These are phyloP conservation scores for Heliconius nattereri DNA, from an alignment of 1,140 invertebrate genomes.

Conservation along the genomic window DNA sequence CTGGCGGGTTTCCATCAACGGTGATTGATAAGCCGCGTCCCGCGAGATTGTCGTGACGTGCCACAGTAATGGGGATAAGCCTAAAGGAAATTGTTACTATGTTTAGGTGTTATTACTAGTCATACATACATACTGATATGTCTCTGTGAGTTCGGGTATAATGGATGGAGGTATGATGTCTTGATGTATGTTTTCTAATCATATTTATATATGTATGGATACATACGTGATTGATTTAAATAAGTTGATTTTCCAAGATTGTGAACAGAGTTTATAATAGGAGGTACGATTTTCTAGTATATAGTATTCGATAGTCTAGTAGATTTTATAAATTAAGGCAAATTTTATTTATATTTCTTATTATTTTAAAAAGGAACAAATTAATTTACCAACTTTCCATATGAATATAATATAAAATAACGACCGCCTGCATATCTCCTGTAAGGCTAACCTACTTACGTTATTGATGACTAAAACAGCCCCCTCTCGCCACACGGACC, in stretches of 20 bases:
- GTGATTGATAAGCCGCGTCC: conserved; percentile 67
- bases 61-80: conserved; percentile 37
- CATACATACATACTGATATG: neutral
- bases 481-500: conserved; percentile 56
- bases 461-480: conserved; percentile 78
- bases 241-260: too few species aligned
- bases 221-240: neutral
- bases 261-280: too few species aligned
- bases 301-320: too few species aligned
- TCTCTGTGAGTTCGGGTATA: neutral
- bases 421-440: conserved; percentile 53
- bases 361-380: neutral
- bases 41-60: conserved; percentile 42
- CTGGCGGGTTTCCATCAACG: conserved; percentile 57
- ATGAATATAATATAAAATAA: neutral
- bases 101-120: neutral
- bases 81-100: conserved; percentile 1
- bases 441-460: conserved; percentile 72
- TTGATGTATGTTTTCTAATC: neutral
- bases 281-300: too few species aligned
- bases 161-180: neutral
- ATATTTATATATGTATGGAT: neutral
- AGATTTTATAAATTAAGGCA: too few species aligned
- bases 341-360: neutral
- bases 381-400: neutral